Evolutionary conservation across 2,888 invertebrate species (phyloP).

Genomic region (Zygothrica quintamaculata): DNA sequence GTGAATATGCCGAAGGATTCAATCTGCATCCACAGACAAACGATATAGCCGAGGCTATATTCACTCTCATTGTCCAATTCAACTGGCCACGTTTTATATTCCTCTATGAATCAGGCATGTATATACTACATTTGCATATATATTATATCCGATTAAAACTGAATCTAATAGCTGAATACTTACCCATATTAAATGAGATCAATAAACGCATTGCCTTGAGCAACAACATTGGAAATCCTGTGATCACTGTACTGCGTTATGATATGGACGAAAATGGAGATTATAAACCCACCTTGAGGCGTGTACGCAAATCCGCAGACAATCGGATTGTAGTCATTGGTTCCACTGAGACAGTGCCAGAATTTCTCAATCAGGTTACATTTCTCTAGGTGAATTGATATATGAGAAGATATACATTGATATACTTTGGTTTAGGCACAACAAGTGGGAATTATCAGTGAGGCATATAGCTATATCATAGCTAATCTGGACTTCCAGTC

Average conservation of each 20-base stretch:
- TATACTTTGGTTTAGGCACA: slow-evolving; percentile 87
- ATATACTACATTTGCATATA: too few species aligned
- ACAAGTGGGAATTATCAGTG: slow-evolving; percentile 98
- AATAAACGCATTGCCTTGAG: slow-evolving; percentile 86
- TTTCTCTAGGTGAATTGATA: neutral
- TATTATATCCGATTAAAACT: neutral
- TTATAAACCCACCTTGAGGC: slow-evolving; percentile 88
- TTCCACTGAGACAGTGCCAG: slow-evolving; percentile 86
- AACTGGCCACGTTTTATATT: slow-evolving; percentile 94
- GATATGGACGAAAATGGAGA: slow-evolving; percentile 88
- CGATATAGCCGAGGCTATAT: slow-evolving; percentile 88
- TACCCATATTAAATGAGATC: slow-evolving; percentile 90
- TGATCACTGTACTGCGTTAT: slow-evolving; percentile 87
- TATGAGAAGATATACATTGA: neutral
- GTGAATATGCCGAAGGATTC: slow-evolving; percentile 86
- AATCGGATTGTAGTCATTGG: slow-evolving; percentile 90
- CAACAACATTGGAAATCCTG: slow-evolving; percentile 86
- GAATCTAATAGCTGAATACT: slow-evolving; percentile 84
- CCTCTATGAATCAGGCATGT: slow-evolving; percentile 86
- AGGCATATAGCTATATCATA: slow-evolving; percentile 93
- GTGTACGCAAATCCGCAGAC: slow-evolving; percentile 88
- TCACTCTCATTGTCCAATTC: slow-evolving; percentile 91
- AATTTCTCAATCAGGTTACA: slow-evolving; percentile 85
- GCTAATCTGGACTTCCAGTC: slow-evolving; percentile 90
- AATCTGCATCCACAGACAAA: slow-evolving; percentile 91